These are phyloP conservation scores for Eurystomus glaucurus DNA, from an alignment of 2,797 vertebrate species.

Conservation along the genomic window DNA sequence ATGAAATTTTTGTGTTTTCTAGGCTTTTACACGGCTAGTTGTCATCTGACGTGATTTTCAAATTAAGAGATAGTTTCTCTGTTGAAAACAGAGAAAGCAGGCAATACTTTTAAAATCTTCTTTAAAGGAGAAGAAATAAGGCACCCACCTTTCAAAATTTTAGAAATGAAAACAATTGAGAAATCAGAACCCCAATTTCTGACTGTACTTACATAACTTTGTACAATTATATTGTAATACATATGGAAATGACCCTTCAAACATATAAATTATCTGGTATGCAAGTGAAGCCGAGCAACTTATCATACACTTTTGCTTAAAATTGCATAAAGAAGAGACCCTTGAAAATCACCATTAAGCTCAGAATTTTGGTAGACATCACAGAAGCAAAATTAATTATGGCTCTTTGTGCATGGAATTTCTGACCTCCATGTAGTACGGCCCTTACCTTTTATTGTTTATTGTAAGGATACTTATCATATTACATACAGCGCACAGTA, in stretches of 20 bases:
- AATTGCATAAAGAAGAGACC: neutral
- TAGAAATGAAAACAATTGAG: neutral
- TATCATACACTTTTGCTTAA: neutral
- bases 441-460: neutral
- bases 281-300: neutral
- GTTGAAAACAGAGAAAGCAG: neutral
- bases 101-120: neutral
- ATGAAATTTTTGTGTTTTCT: neutral
- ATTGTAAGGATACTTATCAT: neutral
- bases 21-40: neutral
- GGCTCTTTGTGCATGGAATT: neutral
- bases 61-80: neutral
- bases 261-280: neutral
- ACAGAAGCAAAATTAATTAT: neutral
- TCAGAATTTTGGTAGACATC: neutral
- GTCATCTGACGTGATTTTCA: neutral
- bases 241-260: neutral
- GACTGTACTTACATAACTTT: neutral
- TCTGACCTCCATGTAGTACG: neutral
- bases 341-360: neutral
- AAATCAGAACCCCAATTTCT: neutral
- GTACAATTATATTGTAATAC: neutral
- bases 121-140: neutral
- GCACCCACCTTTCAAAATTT: neutral
- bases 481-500: neutral